Percentiles rank a stretch among this genome's conserved stretches.
phyloP scores from a whole-genome alignment of 2,113 vertebrate genomes.

The Mionectes macconnelli region DNA sequence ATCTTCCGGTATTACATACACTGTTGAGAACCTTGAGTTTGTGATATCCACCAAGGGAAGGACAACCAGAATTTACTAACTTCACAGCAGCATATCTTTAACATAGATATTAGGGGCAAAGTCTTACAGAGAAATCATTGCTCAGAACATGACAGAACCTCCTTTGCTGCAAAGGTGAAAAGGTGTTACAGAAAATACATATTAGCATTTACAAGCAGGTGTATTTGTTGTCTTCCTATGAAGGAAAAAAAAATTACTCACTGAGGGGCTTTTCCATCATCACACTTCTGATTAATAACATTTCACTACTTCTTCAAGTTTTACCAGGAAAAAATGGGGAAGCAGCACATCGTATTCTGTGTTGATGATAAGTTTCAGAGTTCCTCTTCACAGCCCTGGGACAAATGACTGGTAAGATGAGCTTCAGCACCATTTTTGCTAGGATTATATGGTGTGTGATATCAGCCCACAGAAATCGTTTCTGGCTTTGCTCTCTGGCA shows the following conservation, averaged over 20 bases:
- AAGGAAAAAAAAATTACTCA: neutral
- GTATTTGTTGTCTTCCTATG: neutral
- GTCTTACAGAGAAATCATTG: neutral
- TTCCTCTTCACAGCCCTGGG: neutral
- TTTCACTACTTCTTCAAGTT: fast-evolving
- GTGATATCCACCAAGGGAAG: neutral
- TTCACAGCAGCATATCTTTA: neutral
- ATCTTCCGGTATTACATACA: neutral
- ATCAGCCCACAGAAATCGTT: slow-evolving; percentile 43
- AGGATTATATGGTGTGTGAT: slow-evolving; percentile 16
- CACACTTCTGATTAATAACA: neutral
- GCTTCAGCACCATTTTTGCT: slow-evolving; percentile 4
- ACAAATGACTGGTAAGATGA: neutral
- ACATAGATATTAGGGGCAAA: neutral
- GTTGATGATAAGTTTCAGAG: neutral
- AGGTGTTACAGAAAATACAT: neutral
- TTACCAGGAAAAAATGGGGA: neutral
- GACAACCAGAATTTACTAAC: neutral
- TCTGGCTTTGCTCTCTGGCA: slow-evolving; percentile 58
- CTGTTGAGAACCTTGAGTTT: neutral
- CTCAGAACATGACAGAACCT: neutral
- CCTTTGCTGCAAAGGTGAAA: neutral
- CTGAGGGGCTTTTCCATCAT: neutral
- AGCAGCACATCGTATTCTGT: neutral
- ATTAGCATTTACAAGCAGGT: neutral